Conservation (phyloP, 2,797 vertebrate species). For the Macrochelys suwanniensis region DNA sequence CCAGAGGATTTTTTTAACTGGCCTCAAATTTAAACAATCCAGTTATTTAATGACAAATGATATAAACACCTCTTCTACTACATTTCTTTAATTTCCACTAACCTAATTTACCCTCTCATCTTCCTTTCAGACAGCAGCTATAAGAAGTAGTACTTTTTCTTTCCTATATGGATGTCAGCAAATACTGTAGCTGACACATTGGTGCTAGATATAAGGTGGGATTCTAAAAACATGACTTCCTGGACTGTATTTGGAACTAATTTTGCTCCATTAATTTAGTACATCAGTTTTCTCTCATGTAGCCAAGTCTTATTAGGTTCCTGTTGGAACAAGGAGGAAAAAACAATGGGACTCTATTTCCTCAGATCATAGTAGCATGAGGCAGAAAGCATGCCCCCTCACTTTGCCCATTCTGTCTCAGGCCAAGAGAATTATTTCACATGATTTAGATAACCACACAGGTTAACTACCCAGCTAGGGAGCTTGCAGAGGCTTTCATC, state of each 20-base stretch:
- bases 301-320: constrained; percentile 47
- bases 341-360: neutral
- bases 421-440: constrained; percentile 74
- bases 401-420: constrained; percentile 54
- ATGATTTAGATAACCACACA: constrained; percentile 73
- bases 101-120: constrained; percentile 71
- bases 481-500: constrained; percentile 74
- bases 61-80: constrained; percentile 75
- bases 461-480: constrained; percentile 71
- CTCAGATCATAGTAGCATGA: constrained; percentile 51
- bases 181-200: constrained; percentile 39
- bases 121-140: constrained; percentile 64
- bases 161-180: constrained; percentile 51
- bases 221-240: constrained; percentile 12
- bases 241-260: constrained; percentile 61
- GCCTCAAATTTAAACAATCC: constrained; percentile 71
- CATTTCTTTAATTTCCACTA: constrained; percentile 24
- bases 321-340: constrained; percentile 51
- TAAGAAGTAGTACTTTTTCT: constrained; percentile 46
- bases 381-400: constrained; percentile 63
- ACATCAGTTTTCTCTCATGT: constrained; percentile 62
- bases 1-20: constrained; percentile 67
- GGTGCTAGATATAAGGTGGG: constrained; percentile 48
- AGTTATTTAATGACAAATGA: constrained; percentile 77
- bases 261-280: constrained; percentile 69